Base-by-base conservation (phyloP, 2,888 invertebrate species). In the Drosophila setosimentum region DNA sequence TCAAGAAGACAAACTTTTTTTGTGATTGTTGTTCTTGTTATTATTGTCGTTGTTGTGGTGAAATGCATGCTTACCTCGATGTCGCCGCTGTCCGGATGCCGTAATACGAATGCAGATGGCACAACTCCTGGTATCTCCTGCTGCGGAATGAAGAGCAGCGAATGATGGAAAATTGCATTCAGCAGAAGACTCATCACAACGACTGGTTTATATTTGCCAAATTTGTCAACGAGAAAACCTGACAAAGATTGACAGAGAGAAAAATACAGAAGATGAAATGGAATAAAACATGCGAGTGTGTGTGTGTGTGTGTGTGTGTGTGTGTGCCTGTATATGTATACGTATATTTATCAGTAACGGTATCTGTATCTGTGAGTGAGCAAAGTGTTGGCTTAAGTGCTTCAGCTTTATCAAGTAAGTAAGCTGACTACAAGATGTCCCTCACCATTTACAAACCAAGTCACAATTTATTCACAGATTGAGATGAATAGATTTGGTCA, bases 191-290 rank as follows among this genome's bases (percentile, higher is more conserved):
- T 96, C 67, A 96, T 94, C 77, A 97, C 95, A 68, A 98, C 96
- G 30, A 97, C 96, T 0, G 96, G 95, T 91, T 97, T 97, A 93
- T 97, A 98, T 92, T 96, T 96, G 61, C 97, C 97, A 90, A 97
- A 96, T 93, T 96, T 97, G 93, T 98, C 98, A 71, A 97, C 97
- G 79, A 98, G 94, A 92, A 96, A 96, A 76, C 97, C 97, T 96
- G 93, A 94, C 94, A 66, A 61, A 16, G 13, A 35, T 13, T 33
- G 35, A 27, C 48, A 53, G 45, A 62, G 37, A 33, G 55, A 60
- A 45, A 58, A 42, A 35, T 58, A 27, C 42, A n/a, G 32, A 50
- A 48, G 54, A 54, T 68, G 61, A 57, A 58, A 27, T 73, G 55
- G 49, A 42, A 76, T 67, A 63, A 72, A 63, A 30, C 54, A 50